Evolutionary conservation across 2,888 invertebrate species (phyloP).

Genomic region (Patella pellucida): DNA sequence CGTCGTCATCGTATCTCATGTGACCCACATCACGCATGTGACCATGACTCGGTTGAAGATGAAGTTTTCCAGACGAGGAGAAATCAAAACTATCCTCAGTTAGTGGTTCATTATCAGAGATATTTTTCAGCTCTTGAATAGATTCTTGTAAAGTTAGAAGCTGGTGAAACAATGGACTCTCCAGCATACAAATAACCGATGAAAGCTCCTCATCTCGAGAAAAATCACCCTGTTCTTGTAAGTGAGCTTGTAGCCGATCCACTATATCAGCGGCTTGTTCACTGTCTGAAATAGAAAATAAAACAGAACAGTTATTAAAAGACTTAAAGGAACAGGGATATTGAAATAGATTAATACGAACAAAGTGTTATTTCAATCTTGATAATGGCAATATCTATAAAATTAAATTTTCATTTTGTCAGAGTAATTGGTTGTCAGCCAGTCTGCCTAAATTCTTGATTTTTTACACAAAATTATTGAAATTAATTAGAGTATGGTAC

Average conservation of each 20-base stretch:
- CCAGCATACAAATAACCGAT: conserved; percentile 83
- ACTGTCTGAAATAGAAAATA: conserved; percentile 76
- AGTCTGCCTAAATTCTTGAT: too few species aligned
- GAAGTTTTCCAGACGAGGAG: conserved; percentile 76
- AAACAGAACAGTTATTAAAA: not conserved
- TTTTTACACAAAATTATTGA: too few species aligned
- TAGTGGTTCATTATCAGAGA: conserved; percentile 50
- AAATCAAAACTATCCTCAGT: conserved; percentile 88
- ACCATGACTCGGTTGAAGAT: conserved; percentile 69
- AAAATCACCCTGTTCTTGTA: conserved; percentile 81
- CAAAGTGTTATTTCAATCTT: too few species aligned
- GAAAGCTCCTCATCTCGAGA: conserved; percentile 79
- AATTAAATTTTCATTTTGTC: too few species aligned
- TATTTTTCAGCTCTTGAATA: conserved; percentile 86
- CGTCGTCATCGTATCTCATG: conserved; percentile 39
- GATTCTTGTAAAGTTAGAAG: conserved; percentile 94
- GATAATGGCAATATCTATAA: too few species aligned
- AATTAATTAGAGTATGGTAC: too few species aligned
- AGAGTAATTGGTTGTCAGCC: too few species aligned
- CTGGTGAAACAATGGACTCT: conserved; percentile 91
- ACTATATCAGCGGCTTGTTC: conserved; percentile 90
- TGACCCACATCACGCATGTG: conserved; percentile 23
- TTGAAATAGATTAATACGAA: too few species aligned
- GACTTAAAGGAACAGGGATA: too few species aligned
- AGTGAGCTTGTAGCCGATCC: conserved; percentile 88